Evolutionary conservation across 2,113 vertebrate species (phyloP).

Genomic region (Tragelaphus scriptus): DNA sequence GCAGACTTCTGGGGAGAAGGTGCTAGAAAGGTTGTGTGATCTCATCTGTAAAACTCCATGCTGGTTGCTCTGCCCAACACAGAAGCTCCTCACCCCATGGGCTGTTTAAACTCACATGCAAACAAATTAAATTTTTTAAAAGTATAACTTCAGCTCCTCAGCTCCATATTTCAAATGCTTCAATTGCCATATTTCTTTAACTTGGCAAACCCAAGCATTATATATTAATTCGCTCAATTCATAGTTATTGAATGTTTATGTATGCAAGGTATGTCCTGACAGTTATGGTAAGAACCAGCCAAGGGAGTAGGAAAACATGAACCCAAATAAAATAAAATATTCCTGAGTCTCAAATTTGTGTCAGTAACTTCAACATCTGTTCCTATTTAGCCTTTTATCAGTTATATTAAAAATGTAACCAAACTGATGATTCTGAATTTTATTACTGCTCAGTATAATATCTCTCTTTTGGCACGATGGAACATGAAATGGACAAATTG

Average conservation of each 20-base stretch:
- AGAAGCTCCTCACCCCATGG: neutral
- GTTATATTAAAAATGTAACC: neutral
- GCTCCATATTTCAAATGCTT: neutral
- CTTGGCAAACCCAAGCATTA: neutral
- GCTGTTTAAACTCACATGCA: neutral
- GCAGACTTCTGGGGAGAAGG: neutral
- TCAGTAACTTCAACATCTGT: neutral
- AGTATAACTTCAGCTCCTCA: neutral
- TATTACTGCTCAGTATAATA: neutral
- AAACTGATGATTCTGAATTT: neutral
- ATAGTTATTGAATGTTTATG: neutral
- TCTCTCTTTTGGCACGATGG: neutral
- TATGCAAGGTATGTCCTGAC: neutral
- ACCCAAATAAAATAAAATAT: neutral
- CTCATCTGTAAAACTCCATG: neutral
- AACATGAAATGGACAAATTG: neutral
- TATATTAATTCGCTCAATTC: neutral
- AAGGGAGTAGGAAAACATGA: neutral
- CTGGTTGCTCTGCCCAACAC: neutral
- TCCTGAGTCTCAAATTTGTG: neutral
- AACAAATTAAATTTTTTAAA: neutral
- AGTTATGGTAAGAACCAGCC: neutral
- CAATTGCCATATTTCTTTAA: neutral
- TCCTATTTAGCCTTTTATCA: neutral
- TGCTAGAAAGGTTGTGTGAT: neutral